These are phyloP conservation scores for Quadriops clusia DNA, from an alignment of 2,888 invertebrate genomes.

Conservation along the genomic window DNA sequence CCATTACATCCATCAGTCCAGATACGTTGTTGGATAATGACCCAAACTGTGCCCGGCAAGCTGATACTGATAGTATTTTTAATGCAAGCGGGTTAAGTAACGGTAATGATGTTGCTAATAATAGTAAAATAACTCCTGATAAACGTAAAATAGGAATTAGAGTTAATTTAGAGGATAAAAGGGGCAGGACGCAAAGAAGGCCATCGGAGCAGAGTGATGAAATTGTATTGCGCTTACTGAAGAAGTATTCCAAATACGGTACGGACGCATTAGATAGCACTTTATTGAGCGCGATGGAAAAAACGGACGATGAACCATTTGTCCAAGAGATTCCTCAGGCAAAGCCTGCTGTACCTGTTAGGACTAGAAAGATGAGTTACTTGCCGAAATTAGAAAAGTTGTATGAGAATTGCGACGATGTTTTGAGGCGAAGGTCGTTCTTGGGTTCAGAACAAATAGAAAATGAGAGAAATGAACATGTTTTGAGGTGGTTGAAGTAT, in stretches of 20 bases:
- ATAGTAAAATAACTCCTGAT: too few relatives aligned
- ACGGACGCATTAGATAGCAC: slow-evolving; percentile 31
- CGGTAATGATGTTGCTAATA: too few relatives aligned
- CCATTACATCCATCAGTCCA: too few relatives aligned
- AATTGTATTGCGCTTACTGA: slow-evolving; percentile 32
- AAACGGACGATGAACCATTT: slow-evolving; percentile 12
- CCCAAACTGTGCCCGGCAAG: too few relatives aligned
- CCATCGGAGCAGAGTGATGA: slow-evolving; percentile 32
- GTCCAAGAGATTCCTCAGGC: slow-evolving; percentile 12
- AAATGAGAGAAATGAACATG: slow-evolving; percentile 33
- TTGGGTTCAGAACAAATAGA: slow-evolving; percentile 26
- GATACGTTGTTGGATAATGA: too few relatives aligned
- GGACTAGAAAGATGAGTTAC: slow-evolving; percentile 28
- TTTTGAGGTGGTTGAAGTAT: slow-evolving; percentile 34
- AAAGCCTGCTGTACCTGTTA: slow-evolving; percentile 10
- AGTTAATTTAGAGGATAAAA: slow-evolving; percentile 1
- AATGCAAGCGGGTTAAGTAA: too few relatives aligned
- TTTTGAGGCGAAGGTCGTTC: slow-evolving; percentile 25
- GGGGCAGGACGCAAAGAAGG: slow-evolving; percentile 17
- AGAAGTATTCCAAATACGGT: slow-evolving; percentile 37
- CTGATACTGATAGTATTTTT: too few relatives aligned
- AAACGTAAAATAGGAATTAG: slow-evolving; percentile 3
- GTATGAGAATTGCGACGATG: slow-evolving; percentile 31
- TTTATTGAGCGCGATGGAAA: slow-evolving; percentile 32
- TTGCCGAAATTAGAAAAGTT: slow-evolving; percentile 31